Evolutionary conservation across 2,888 invertebrate species (phyloP).

Genomic region (Drosophila robusta): DNA sequence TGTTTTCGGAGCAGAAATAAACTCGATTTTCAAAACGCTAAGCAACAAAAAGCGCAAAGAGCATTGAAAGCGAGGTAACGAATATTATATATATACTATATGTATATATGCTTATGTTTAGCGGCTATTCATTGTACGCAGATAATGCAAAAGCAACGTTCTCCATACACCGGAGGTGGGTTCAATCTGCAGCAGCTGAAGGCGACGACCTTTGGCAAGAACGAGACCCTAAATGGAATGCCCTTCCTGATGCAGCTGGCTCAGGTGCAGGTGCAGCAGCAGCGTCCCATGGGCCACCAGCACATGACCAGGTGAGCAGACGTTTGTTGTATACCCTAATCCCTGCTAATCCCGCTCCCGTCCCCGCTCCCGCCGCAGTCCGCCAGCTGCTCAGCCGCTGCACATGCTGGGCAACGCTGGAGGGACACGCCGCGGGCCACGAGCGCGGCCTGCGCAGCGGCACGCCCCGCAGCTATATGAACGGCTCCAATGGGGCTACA

Average conservation of each 20-base stretch:
- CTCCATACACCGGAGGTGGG: conserved; percentile 50
- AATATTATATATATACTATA: too few species aligned
- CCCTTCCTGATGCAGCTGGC: conserved; percentile 45
- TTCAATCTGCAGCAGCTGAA: conserved; percentile 44
- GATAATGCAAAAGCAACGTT: conserved; percentile 67
- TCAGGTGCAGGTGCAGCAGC: conserved; percentile 22
- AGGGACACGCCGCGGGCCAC: neutral
- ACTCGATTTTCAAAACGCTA: neutral
- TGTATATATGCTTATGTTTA: too few species aligned
- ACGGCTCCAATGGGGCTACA: conserved; percentile 24
- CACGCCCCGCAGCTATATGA: conserved; percentile 23
- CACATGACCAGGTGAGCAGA: conserved; percentile 10
- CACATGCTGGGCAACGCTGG: neutral
- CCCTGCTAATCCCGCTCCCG: too few species aligned
- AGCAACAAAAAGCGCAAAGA: neutral
- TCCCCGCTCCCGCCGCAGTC: neutral
- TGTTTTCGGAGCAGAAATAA: conserved; percentile 23
- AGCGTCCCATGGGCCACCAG: conserved; percentile 27
- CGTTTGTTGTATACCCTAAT: too few species aligned
- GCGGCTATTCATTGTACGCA: neutral
- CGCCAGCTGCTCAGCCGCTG: neutral
- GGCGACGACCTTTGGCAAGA: conserved; percentile 10
- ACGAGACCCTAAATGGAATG: conserved; percentile 35
- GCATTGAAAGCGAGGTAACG: neutral
- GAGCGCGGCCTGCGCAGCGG: conserved; percentile 28